Percentiles rank a stretch among this genome's conserved stretches.
Evolutionary conservation across 2,113 vertebrate species (phyloP).

Genomic region (Nyctibius bracteatus): DNA sequence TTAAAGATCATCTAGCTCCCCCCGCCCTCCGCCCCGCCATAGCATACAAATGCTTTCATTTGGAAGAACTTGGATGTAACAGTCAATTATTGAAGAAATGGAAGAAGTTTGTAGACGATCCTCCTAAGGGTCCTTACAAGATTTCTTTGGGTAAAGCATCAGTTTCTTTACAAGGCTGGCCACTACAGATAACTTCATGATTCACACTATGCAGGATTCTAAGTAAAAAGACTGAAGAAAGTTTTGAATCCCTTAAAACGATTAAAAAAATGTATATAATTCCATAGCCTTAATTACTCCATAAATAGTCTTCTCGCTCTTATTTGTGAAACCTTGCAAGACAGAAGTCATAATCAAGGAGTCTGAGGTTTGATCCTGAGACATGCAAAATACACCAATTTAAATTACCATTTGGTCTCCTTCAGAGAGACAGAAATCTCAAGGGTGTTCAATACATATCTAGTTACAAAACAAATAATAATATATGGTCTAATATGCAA

Average conservation of each 20-base stretch:
- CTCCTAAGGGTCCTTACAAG: neutral
- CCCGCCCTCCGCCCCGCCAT: accelerated
- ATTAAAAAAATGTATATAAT: neutral
- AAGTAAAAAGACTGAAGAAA: neutral
- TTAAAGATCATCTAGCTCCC: neutral
- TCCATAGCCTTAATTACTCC: neutral
- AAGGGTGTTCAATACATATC: neutral
- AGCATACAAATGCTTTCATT: neutral
- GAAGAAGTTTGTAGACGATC: neutral
- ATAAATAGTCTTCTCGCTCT: neutral
- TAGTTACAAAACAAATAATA: neutral
- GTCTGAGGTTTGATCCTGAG: neutral
- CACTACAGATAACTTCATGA: neutral
- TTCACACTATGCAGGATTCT: neutral
- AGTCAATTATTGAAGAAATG: neutral
- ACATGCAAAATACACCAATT: neutral
- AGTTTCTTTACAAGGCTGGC: neutral
- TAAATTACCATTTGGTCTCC: neutral
- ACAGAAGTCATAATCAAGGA: neutral
- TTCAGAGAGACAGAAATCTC: neutral
- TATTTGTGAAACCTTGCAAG: neutral
- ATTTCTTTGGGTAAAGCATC: neutral
- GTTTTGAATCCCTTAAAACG: neutral
- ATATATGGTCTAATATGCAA: neutral
- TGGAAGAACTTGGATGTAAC: neutral